phyloP scores from a whole-genome alignment of 1,140 invertebrate genomes.

The Coptotermes formosanus region DNA sequence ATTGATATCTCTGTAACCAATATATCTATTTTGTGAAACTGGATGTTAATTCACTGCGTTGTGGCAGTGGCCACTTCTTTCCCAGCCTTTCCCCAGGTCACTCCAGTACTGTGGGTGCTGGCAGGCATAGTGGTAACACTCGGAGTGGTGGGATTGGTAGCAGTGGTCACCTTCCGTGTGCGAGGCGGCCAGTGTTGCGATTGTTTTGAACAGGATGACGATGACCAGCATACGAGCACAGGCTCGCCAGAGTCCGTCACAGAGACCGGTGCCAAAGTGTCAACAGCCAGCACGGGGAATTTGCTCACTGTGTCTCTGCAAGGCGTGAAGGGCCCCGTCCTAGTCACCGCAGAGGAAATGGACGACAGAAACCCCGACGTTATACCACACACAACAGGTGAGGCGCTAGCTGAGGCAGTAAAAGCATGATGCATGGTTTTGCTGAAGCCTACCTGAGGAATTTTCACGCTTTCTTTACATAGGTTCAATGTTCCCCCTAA shows the following conservation, averaged over 20 bases:
- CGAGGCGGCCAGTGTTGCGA: neutral
- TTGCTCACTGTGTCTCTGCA: conserved; percentile 18
- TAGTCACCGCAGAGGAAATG: conserved; percentile 27
- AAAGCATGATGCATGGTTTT: too few relatives aligned
- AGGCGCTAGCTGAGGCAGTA: too few relatives aligned
- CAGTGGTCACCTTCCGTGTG: neutral
- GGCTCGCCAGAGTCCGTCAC: neutral
- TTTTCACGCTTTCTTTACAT: too few relatives aligned
- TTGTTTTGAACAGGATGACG: neutral
- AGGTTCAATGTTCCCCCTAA: too few relatives aligned
- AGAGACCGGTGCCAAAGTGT: neutral
- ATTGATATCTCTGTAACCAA: too few relatives aligned
- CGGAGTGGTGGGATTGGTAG: conserved; percentile 12
- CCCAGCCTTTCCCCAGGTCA: conserved; percentile 14
- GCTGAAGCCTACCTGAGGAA: too few relatives aligned
- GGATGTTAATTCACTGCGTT: neutral
- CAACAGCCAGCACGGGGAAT: neutral
- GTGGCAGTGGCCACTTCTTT: neutral
- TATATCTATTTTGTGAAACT: neutral
- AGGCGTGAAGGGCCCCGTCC: neutral
- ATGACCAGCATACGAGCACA: neutral
- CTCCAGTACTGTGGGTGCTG: conserved; percentile 21
- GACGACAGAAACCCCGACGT: conserved; percentile 39
- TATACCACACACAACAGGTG: conserved; percentile 34
- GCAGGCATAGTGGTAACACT: conserved; percentile 22